Evolutionary conservation across 2,113 vertebrate genomes (phyloP).

Genomic region (Callithrix jacchus): DNA sequence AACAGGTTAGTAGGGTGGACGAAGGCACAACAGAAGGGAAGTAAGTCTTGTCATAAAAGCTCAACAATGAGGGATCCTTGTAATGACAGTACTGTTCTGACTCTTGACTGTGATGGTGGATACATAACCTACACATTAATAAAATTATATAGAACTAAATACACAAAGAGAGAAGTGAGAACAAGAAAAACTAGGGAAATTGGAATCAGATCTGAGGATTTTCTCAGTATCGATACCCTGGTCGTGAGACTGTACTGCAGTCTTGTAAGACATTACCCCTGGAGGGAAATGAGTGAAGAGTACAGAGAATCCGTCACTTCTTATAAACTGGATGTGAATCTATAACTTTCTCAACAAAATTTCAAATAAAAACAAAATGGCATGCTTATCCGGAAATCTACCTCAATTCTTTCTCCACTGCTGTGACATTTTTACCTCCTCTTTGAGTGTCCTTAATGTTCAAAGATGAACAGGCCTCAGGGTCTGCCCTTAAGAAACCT

Average conservation of each 20-base stretch:
- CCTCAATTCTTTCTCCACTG: background rate
- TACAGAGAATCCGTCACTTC: background rate
- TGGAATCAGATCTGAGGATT: background rate
- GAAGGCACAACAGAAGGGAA: background rate
- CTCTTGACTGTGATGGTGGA: background rate
- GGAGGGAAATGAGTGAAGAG: background rate
- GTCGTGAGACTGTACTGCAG: background rate
- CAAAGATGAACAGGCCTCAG: background rate
- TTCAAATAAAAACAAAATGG: constrained; percentile 7
- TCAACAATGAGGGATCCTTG: background rate
- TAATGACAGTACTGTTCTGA: background rate
- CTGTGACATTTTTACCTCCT: background rate
- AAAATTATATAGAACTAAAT: background rate
- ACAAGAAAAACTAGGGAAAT: background rate
- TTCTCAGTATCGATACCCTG: background rate
- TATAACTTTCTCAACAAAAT: background rate
- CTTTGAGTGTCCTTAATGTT: background rate
- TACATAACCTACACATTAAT: background rate
- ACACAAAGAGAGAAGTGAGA: background rate
- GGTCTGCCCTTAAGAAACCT: background rate
- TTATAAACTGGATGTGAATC: background rate
- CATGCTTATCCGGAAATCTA: background rate
- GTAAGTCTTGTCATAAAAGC: background rate
- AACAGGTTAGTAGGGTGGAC: background rate
- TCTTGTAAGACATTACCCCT: background rate